Base-by-base conservation (phyloP, 2,797 vertebrate genomes). In the Ptychadena robeensis region DNA sequence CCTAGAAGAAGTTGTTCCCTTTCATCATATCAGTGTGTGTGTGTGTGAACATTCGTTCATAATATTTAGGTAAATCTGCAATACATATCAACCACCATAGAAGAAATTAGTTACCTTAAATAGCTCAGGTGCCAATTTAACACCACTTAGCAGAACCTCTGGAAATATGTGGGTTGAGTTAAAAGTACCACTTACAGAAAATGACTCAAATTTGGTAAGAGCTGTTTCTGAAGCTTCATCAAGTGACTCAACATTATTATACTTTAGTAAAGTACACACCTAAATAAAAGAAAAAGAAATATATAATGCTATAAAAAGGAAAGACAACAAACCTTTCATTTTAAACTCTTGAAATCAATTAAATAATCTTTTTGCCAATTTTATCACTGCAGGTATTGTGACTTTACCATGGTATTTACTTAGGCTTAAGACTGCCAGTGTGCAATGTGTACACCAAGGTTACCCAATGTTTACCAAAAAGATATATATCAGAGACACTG, bases 121-220 rank as follows among this genome's bases (percentile, higher is more conserved):
- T 34, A 87, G 66, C 27, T 71, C 86, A 11, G 75, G 38, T 53
- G 66, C 86, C 68, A 88, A 85, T 32, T 89, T 87, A 78, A 74
- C 86, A 2, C 83, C 85, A 67, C 86, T 88, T 8, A 89, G 79
- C 35, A 86, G 0, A 0, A 89, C 12, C 57, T 89, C 88, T 25
- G 87, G 87, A 77, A 89, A 91, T 57, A 90, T 75, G 2, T 86
- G 82, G 9, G 15, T n/a, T 0, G 28, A 88, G 27, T 74, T 44
- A n/a, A 91, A 90, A 0, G 85, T 87, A 73, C 85, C 87, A 11
- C 85, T 85, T 25, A 90, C 83, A 30, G 85, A 86, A 44, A 91
- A 88, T 9, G 82, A 79, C 80, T 87, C 79, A 84, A 88, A 88
- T 31, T 30, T 85, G 40, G 86, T 91, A 34, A 86, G 87, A 34